These are phyloP conservation scores for Hemitrygon akajei DNA, from an alignment of 2,797 vertebrate genomes.

Conservation along the genomic window DNA sequence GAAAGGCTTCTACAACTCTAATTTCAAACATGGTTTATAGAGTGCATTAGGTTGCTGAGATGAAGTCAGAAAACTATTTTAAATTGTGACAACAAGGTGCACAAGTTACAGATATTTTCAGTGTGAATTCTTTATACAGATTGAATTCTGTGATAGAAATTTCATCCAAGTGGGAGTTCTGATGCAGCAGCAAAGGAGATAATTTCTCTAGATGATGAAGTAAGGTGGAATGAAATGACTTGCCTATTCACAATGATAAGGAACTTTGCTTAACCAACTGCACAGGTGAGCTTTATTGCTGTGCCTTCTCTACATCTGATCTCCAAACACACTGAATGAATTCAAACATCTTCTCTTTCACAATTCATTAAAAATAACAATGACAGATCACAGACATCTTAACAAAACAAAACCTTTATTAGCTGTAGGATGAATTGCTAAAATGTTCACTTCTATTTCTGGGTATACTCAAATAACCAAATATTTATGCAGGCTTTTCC, in stretches of 20 bases:
- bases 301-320: background rate
- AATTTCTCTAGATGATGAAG: background rate
- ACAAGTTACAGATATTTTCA: background rate
- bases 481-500: slow-evolving; percentile 1
- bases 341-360: background rate
- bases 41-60: background rate
- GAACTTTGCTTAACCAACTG: background rate
- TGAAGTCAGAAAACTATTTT: background rate
- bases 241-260: background rate
- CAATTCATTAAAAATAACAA: background rate
- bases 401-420: slow-evolving; percentile 3
- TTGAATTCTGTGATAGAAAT: background rate
- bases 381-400: background rate
- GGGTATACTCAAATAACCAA: background rate
- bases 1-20: too few species aligned
- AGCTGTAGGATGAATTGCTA: background rate
- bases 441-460: slow-evolving; percentile 10
- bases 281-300: background rate
- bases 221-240: background rate
- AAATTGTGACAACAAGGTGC: background rate
- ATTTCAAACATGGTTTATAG: background rate
- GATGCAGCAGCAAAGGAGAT: background rate
- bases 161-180: background rate
- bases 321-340: background rate
- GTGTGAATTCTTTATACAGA: background rate